A percentile compares a stretch with the other conserved stretches of the same genome.
These are phyloP conservation scores for Tolypeutes matacus DNA, from an alignment of 2,797 vertebrate genomes.

Conservation along the genomic window DNA sequence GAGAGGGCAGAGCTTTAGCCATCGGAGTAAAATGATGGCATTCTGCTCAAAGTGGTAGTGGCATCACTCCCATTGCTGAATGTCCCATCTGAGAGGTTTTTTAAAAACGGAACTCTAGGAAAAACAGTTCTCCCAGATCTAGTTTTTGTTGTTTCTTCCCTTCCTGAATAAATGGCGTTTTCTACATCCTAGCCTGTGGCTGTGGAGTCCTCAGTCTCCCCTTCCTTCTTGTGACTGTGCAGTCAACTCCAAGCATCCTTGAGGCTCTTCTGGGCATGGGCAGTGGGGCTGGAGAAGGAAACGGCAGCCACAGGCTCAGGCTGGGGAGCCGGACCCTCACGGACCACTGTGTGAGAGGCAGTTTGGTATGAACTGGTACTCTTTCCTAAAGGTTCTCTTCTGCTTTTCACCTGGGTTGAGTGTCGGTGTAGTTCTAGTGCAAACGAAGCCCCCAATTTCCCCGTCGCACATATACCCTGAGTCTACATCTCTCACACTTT, in stretches of 20 bases:
- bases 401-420: conserved; percentile 60
- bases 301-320: background rate
- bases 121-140: background rate
- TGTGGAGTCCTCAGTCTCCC: background rate
- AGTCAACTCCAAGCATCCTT: background rate
- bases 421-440: conserved; percentile 83
- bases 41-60: background rate
- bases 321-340: background rate
- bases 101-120: background rate
- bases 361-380: background rate
- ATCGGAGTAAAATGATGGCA: background rate
- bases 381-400: conserved; percentile 46
- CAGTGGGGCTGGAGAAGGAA: background rate
- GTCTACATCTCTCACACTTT: conserved; percentile 90
- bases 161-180: background rate
- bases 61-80: background rate
- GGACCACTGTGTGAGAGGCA: background rate
- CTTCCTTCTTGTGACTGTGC: background rate
- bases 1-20: conserved; percentile 33
- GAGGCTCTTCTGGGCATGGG: background rate
- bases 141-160: background rate
- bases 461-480: background rate
- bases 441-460: conserved; percentile 50
- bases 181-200: background rate
- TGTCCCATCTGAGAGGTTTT: background rate